Percentiles rank a stretch among this genome's conserved stretches.
Evolutionary conservation across 2,888 invertebrate species (phyloP).

Genomic region (Hypselothyrea guttata): DNA sequence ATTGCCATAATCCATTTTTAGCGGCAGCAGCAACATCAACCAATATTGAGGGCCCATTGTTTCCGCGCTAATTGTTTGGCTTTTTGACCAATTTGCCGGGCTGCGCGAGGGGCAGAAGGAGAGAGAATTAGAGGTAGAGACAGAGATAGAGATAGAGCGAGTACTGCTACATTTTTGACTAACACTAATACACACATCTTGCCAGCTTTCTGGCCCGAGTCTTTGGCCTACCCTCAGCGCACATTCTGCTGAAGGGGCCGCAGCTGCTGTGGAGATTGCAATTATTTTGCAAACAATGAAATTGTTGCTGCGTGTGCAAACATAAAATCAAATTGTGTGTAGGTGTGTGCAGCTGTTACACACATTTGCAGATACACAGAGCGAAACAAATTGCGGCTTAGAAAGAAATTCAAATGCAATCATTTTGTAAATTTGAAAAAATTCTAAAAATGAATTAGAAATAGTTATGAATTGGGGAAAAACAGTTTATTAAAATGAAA

Average conservation of each 20-base stretch:
- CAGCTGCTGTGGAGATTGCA: conserved; percentile 79
- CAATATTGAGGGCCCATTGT: conserved; percentile 81
- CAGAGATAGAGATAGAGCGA: background rate
- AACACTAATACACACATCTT: conserved; percentile 2
- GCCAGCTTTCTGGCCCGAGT: background rate
- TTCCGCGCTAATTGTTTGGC: conserved; percentile 83
- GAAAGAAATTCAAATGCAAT: too few species aligned
- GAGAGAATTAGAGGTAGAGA: conserved; percentile 7
- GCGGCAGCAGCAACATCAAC: conserved; percentile 79
- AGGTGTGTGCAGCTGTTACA: conserved; percentile 50
- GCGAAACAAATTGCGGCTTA: conserved; percentile 3
- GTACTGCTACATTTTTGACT: background rate
- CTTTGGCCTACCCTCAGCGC: background rate
- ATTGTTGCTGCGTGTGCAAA: conserved; percentile 78
- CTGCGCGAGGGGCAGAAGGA: conserved; percentile 24
- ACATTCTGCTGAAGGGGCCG: conserved; percentile 37
- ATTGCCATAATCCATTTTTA: conserved; percentile 82
- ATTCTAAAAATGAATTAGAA: too few species aligned
- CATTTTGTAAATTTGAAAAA: too few species aligned
- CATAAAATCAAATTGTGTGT: conserved; percentile 73
- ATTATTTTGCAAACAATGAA: conserved; percentile 81
- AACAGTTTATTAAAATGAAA: too few species aligned
- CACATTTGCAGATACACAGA: conserved; percentile 26
- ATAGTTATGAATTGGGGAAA: too few species aligned
- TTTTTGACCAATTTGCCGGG: conserved; percentile 70